Percentiles rank a stretch among this genome's conserved stretches.
phyloP scores from a whole-genome alignment of 2,113 vertebrate genomes.

The Corydoras sp. region DNA sequence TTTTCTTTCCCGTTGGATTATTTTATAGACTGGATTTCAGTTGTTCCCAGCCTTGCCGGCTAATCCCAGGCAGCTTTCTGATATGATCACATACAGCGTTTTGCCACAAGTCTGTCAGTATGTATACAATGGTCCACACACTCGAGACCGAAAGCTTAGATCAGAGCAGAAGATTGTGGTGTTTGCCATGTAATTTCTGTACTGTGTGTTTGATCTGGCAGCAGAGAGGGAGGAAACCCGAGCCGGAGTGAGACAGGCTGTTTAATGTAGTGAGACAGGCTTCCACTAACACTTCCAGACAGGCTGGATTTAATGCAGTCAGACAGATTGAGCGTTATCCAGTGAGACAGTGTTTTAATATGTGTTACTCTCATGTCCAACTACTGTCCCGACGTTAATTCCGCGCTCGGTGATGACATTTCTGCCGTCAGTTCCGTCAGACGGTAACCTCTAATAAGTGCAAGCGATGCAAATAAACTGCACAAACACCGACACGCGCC shows the following conservation, averaged over 20 bases:
- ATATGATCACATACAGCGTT: conserved; percentile 11
- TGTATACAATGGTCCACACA: conserved; percentile 6
- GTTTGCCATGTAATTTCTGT: conserved; percentile 13
- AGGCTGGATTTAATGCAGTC: conserved; percentile 18
- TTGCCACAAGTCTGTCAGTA: not conserved
- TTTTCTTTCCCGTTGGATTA: no score
- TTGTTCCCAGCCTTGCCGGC: not conserved
- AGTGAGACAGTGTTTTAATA: conserved; percentile 36
- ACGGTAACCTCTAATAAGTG: not conserved
- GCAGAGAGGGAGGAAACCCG: not conserved
- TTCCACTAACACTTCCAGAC: not conserved
- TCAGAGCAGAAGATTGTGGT: conserved; percentile 1
- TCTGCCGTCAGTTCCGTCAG: conserved; percentile 30
- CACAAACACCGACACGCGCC: not conserved
- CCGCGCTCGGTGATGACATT: conserved; percentile 23
- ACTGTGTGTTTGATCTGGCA: conserved; percentile 12
- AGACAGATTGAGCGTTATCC: conserved; percentile 29
- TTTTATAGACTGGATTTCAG: no score
- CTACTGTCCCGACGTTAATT: conserved; percentile 24
- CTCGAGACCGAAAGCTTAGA: conserved; percentile 5
- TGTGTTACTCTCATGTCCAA: conserved; percentile 26
- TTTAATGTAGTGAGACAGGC: conserved; percentile 13
- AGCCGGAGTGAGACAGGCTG: conserved; percentile 5
- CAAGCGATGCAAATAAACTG: not conserved
- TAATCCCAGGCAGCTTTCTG: conserved; percentile 26